A percentile compares a stretch with the other conserved stretches of the same genome.
Conservation (phyloP, 2,113 vertebrate species). For the Myotis yumanensis region DNA sequence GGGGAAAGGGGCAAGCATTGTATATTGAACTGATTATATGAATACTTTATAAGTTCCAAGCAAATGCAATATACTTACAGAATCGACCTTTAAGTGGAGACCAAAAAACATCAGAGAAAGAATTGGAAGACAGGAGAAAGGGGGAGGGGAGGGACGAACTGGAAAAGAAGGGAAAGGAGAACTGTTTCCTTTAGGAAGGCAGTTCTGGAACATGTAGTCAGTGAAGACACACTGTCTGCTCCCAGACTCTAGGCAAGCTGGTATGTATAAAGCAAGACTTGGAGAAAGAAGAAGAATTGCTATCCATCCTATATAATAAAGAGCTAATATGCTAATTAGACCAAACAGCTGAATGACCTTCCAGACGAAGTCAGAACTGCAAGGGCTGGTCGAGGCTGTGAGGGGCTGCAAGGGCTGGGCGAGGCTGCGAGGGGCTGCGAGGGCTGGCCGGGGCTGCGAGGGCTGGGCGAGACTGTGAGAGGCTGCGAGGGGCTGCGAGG, state of each 20-base stretch:
- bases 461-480: no score
- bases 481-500: no score
- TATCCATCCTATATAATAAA: neutral
- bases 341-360: no score
- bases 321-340: no score
- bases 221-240: neutral
- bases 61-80: constrained; percentile 29
- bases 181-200: neutral
- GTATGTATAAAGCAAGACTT: neutral
- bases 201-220: neutral
- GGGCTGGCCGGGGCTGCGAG: no score
- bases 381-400: no score
- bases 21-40: neutral
- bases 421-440: no score
- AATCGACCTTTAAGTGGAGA: neutral
- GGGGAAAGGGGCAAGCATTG: neutral
- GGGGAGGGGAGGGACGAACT: neutral
- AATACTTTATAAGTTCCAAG: constrained; percentile 5
- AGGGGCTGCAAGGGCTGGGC: no score
- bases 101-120: constrained; percentile 1
- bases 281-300: constrained; percentile 8
- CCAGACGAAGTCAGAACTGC: no score
- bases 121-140: neutral
- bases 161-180: neutral
- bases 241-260: neutral